A percentile compares a stretch with the other conserved stretches of the same genome.
phyloP scores from a whole-genome alignment of 2,113 vertebrate species.

The Cercocebus atys region DNA sequence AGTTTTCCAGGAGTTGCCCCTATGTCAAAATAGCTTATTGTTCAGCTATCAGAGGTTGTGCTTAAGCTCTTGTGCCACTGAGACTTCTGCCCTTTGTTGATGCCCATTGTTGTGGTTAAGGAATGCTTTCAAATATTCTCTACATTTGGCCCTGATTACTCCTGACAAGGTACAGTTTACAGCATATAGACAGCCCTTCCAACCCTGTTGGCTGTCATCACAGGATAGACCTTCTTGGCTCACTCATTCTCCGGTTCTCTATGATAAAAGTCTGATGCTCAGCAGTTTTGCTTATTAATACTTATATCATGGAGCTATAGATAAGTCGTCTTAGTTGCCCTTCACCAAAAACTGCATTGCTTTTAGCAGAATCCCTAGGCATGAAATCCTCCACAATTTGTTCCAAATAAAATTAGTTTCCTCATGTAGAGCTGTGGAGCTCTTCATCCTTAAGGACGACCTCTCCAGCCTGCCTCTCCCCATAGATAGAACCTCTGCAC shows the following conservation, averaged over 20 bases:
- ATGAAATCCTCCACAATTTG: neutral
- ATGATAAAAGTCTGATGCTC: neutral
- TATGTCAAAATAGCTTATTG: neutral
- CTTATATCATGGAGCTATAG: neutral
- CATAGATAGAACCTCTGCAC: rapidly evolving
- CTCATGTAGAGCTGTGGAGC: neutral
- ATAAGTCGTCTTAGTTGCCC: neutral
- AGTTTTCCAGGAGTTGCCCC: neutral
- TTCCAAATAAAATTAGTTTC: neutral
- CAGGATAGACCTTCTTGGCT: neutral
- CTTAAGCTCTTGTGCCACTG: neutral
- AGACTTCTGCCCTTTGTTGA: neutral
- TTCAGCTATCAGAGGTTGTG: neutral
- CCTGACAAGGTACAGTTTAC: neutral
- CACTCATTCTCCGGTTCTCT: neutral
- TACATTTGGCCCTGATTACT: neutral
- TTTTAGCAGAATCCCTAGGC: neutral
- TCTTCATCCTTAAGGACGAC: neutral
- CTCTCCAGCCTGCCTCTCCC: neutral
- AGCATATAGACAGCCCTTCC: neutral
- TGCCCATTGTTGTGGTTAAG: neutral
- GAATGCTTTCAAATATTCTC: neutral
- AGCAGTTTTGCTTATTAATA: neutral
- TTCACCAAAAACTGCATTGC: neutral
- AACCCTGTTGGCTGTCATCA: neutral